Conservation (phyloP, 1,140 invertebrate species). For the Pseudomyrmex dendroicus region DNA sequence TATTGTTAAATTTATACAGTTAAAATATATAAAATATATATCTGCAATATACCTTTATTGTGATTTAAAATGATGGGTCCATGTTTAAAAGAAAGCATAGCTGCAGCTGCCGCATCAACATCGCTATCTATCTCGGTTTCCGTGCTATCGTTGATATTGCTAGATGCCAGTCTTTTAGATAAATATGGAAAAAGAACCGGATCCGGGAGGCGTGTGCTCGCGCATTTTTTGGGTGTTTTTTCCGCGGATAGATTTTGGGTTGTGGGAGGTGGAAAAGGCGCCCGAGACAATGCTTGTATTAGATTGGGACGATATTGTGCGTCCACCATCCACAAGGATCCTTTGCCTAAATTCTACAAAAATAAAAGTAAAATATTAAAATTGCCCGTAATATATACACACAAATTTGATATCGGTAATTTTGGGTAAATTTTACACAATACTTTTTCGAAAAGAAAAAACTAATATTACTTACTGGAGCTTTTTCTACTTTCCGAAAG, state of each 20-base stretch:
- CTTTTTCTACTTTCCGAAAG: conserved; percentile 97
- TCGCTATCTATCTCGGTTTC: conserved; percentile 88
- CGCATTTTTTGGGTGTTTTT: conserved; percentile 78
- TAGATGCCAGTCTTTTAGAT: conserved; percentile 88
- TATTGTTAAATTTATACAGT: no score
- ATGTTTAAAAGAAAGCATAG: conserved; percentile 93
- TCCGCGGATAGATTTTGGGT: conserved; percentile 80
- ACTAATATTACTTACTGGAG: conserved; percentile 87
- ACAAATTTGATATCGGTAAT: not conserved
- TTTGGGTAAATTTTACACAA: not conserved
- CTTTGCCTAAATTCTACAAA: conserved; percentile 94
- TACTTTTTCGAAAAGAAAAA: not conserved
- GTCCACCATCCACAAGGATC: conserved; percentile 97
- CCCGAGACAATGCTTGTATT: conserved; percentile 92
- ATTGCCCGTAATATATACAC: not conserved
- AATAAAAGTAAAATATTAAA: conserved; percentile 60
- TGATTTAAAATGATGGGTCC: conserved; percentile 86
- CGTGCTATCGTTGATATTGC: conserved; percentile 81
- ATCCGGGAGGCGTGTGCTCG: conserved; percentile 86
- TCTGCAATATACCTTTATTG: conserved; percentile 81
- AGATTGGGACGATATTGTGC: conserved; percentile 94
- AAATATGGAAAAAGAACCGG: conserved; percentile 92
- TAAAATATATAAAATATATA: conserved; percentile 1
- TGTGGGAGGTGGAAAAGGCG: conserved; percentile 92
- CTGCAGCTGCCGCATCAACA: conserved; percentile 92